These are phyloP conservation scores for Brachypterus glaber DNA, from an alignment of 2,888 invertebrate genomes.

Conservation along the genomic window DNA sequence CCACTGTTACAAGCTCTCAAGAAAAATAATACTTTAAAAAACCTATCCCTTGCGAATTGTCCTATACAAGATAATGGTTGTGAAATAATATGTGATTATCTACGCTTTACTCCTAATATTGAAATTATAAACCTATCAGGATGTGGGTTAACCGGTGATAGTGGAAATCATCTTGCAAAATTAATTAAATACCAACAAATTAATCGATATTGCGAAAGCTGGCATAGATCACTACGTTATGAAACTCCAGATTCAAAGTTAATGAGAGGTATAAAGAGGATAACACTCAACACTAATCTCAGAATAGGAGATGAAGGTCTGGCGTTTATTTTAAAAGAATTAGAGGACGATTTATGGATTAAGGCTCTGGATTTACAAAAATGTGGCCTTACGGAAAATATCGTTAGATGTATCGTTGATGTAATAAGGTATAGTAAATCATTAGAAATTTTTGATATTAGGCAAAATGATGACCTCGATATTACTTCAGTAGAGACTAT, in stretches of 20 bases:
- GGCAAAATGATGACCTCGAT: conserved; percentile 45
- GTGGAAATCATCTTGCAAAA: conserved; percentile 56
- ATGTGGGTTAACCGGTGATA: conserved; percentile 55
- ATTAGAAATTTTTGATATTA: conserved; percentile 58
- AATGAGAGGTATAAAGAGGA: conserved; percentile 62
- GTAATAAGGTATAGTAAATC: conserved; percentile 55
- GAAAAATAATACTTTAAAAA: conserved; percentile 54
- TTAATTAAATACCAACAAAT: conserved; percentile 49
- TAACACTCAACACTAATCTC: conserved; percentile 62
- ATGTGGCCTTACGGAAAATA: conserved; percentile 59
- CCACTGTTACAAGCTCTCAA: conserved; percentile 46
- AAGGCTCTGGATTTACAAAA: conserved; percentile 69
- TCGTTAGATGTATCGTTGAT: conserved; percentile 48
- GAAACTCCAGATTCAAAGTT: conserved; percentile 60
- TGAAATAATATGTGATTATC: conserved; percentile 56
- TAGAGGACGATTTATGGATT: conserved; percentile 72
- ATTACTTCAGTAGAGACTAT: conserved; percentile 31
- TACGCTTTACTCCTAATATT: conserved; percentile 58
- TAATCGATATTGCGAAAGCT: conserved; percentile 66
- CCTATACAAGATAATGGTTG: conserved; percentile 64
- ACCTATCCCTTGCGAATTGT: conserved; percentile 58
- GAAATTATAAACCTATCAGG: conserved; percentile 58
- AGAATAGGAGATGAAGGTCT: conserved; percentile 57
- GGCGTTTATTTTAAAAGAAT: conserved; percentile 51
- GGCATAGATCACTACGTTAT: conserved; percentile 73